These are phyloP conservation scores for Hyphantria cunea DNA, from an alignment of 1,140 invertebrate genomes.

Conservation along the genomic window DNA sequence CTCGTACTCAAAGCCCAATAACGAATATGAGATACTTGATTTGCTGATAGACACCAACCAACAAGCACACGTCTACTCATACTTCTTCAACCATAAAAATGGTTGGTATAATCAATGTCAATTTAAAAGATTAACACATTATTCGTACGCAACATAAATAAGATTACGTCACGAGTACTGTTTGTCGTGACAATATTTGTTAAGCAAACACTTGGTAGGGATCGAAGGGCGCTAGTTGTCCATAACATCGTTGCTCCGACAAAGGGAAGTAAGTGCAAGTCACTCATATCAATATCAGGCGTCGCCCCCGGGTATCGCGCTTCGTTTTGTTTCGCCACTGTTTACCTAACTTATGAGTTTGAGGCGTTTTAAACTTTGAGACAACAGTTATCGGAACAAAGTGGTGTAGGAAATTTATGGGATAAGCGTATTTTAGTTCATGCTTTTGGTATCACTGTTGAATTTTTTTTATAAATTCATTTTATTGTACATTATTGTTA, in stretches of 20 bases:
- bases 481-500: background rate
- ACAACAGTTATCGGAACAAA: constrained; percentile 27
- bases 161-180: constrained; percentile 61
- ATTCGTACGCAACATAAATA: constrained; percentile 38
- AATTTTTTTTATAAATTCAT: background rate
- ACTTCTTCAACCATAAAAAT: background rate
- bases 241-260: constrained; percentile 53
- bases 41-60: too few relatives aligned
- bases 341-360: constrained; percentile 60
- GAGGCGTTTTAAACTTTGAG: constrained; percentile 35
- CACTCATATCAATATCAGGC: constrained; percentile 78
- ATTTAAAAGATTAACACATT: constrained; percentile 30
- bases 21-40: too few relatives aligned
- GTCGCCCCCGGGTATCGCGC: constrained; percentile 40
- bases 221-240: constrained; percentile 51
- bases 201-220: constrained; percentile 53
- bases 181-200: constrained; percentile 70
- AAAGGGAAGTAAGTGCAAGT: constrained; percentile 74
- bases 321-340: constrained; percentile 74
- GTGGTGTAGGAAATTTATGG: constrained; percentile 4
- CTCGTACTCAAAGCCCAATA: too few relatives aligned
- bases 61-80: too few relatives aligned
- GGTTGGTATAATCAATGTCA: background rate
- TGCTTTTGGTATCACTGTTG: background rate
- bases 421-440: constrained; percentile 1